Evolutionary conservation across 2,113 vertebrate genomes (phyloP).

Genomic region (Mungos mungo): DNA sequence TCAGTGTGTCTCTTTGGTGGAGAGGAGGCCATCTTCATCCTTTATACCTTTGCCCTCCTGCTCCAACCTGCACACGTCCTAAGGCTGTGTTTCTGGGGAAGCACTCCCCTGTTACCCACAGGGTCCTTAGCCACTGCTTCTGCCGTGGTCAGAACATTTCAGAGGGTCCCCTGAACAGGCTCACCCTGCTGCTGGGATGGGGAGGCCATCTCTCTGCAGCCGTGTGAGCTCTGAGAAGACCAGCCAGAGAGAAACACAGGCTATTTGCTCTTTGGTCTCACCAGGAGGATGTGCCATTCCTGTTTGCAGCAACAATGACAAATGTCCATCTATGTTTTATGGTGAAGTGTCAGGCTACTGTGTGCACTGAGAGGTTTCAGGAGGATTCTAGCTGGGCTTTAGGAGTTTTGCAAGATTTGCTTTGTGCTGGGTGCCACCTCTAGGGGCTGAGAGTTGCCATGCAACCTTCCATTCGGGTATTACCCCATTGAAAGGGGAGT

Average conservation of each 20-base stretch:
- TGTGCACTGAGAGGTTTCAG: neutral
- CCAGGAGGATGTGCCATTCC: neutral
- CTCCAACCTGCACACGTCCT: neutral
- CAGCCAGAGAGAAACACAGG: neutral
- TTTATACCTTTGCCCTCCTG: neutral
- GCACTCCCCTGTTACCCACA: neutral
- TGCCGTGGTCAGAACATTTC: neutral
- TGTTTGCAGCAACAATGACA: neutral
- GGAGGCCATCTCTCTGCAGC: neutral
- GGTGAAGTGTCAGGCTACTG: neutral
- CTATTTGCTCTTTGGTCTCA: neutral
- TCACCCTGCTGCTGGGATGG: neutral
- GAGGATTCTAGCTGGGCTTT: neutral
- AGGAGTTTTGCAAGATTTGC: neutral
- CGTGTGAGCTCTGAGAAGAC: neutral
- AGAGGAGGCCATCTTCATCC: neutral
- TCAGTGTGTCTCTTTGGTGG: neutral
- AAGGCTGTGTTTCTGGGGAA: neutral
- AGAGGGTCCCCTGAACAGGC: neutral
- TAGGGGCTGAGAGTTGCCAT: neutral
- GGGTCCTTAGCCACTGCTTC: neutral
- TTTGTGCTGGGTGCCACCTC: fast-evolving
- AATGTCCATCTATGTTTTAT: neutral
- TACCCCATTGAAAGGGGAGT: neutral
- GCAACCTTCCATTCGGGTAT: neutral